Evolutionary conservation across 2,888 invertebrate species (phyloP).

Genomic region (Hydriomena furcata): DNA sequence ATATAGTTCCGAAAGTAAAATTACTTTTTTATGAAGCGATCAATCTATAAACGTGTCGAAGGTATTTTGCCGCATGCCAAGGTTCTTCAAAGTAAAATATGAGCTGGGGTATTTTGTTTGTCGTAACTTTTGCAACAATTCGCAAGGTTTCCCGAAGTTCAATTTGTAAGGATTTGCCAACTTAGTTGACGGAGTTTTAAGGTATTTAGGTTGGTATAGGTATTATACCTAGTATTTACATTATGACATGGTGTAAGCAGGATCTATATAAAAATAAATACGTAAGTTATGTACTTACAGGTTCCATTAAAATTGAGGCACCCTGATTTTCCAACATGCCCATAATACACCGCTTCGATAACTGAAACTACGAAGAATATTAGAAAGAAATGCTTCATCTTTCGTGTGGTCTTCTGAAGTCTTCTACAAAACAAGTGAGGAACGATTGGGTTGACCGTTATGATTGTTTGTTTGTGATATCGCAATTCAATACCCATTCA

Average conservation of each 20-base stretch:
- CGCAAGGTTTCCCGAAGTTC: too few relatives aligned
- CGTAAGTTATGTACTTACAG: conserved; percentile 73
- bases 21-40: conserved; percentile 10
- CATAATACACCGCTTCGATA: conserved; percentile 54
- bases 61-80: conserved; percentile 17
- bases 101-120: not conserved
- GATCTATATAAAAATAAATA: too few relatives aligned
- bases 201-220: too few relatives aligned
- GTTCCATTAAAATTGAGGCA: conserved; percentile 64
- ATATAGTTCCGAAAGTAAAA: not conserved
- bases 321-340: conserved; percentile 50
- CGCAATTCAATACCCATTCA: conserved; percentile 13
- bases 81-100: conserved; percentile 7
- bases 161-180: too few relatives aligned
- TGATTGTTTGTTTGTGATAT: not conserved
- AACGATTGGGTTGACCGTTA: not conserved
- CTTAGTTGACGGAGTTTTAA: too few relatives aligned
- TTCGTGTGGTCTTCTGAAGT: conserved; percentile 15
- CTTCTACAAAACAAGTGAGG: conserved; percentile 9
- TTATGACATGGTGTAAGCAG: too few relatives aligned
- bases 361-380: conserved; percentile 41
- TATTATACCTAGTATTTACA: too few relatives aligned
- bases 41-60: not conserved
- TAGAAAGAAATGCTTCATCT: conserved; percentile 39
- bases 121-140: too few relatives aligned